These are phyloP conservation scores for Amphipyra tragopoginis DNA, from an alignment of 2,888 invertebrate species.

Conservation along the genomic window DNA sequence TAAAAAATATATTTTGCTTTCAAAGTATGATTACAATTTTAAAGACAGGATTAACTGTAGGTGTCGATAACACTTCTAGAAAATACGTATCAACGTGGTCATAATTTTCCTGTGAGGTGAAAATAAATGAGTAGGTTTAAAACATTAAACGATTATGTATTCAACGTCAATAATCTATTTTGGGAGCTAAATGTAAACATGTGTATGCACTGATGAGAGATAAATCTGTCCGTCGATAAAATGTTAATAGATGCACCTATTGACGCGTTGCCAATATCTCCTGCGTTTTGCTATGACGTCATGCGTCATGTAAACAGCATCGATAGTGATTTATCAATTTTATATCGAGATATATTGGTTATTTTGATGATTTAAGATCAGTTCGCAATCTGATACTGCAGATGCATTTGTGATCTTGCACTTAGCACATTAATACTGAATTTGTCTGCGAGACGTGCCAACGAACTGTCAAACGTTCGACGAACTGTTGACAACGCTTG, in stretches of 20 bases:
- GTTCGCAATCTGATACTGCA: constrained; percentile 34
- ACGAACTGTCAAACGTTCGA: constrained; percentile 46
- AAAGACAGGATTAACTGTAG: background rate
- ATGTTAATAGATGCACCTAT: constrained; percentile 48
- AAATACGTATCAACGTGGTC: no score
- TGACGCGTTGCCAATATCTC: constrained; percentile 55
- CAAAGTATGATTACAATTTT: background rate
- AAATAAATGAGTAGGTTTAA: background rate
- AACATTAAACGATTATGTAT: constrained; percentile 9
- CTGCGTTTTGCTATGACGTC: constrained; percentile 39
- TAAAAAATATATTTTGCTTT: background rate
- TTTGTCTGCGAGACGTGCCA: constrained; percentile 29
- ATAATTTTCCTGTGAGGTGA: no score
- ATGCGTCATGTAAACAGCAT: constrained; percentile 44
- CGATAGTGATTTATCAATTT: constrained; percentile 36
- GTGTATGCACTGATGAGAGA: constrained; percentile 43
- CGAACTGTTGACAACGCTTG: constrained; percentile 31
- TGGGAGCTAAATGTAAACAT: constrained; percentile 50
- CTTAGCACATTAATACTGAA: constrained; percentile 18
- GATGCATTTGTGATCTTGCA: constrained; percentile 32
- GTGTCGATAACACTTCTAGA: no score
- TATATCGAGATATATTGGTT: constrained; percentile 11
- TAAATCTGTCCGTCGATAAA: constrained; percentile 44
- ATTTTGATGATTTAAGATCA: constrained; percentile 27
- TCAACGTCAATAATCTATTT: constrained; percentile 46